Percentiles rank a stretch among this genome's conserved stretches.
Evolutionary conservation across 2,113 vertebrate genomes (phyloP).

Genomic region (Psammodynastes pulverulentus): DNA sequence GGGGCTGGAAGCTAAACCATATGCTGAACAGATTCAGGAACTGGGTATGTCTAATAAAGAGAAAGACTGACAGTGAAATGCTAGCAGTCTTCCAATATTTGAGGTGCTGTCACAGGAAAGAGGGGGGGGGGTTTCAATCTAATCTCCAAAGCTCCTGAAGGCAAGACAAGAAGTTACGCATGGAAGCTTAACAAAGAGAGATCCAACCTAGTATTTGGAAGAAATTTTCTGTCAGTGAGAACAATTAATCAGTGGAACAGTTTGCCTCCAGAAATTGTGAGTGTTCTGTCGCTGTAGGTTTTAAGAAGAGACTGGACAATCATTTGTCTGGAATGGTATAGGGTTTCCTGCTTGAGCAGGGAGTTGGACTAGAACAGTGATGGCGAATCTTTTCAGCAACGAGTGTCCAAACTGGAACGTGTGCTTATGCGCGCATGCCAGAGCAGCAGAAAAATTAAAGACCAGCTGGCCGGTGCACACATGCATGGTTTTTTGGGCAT

Average conservation of each 20-base stretch:
- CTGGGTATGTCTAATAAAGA: neutral
- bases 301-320: neutral
- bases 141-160: neutral
- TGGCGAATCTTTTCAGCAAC: no score
- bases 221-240: neutral
- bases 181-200: neutral
- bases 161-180: neutral
- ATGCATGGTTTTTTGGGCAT: no score
- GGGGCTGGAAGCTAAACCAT: neutral
- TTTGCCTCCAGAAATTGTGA: neutral
- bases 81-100: neutral
- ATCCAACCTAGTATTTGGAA: neutral
- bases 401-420: no score
- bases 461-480: no score
- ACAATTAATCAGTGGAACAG: neutral
- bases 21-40: neutral
- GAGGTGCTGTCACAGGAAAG: neutral
- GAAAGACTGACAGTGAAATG: neutral
- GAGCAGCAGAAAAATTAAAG: no score
- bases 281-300: neutral
- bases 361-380: no score
- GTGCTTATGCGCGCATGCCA: no score
- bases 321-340: neutral
- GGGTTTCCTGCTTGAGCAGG: no score
- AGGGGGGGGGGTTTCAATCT: neutral